Conservation (phyloP, 2,888 invertebrate species). For the Drosophila koepferae region DNA sequence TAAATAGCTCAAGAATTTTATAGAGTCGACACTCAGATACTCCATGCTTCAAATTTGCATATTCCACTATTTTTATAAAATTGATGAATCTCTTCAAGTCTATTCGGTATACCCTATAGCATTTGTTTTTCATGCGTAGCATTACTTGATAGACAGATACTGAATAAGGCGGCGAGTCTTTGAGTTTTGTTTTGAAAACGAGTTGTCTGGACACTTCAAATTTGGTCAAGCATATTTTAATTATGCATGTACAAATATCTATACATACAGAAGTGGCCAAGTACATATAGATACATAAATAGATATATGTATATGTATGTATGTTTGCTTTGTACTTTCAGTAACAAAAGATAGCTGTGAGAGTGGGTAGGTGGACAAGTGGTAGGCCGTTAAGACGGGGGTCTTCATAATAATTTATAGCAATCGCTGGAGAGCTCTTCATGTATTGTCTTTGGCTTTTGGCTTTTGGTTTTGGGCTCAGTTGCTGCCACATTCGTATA, state of each 20-base stretch:
- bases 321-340: conserved; percentile 28
- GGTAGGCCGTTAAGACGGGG: conserved; percentile 52
- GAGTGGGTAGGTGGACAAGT: conserved; percentile 70
- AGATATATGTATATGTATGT: background rate
- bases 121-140: background rate
- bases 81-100: background rate
- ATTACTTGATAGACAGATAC: conserved; percentile 26
- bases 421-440: conserved; percentile 50
- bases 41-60: conserved; percentile 1
- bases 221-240: conserved; percentile 72
- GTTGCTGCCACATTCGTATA: conserved; percentile 32
- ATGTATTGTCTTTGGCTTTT: conserved; percentile 54
- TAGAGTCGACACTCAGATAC: conserved; percentile 23
- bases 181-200: conserved; percentile 68
- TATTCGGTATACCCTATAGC: conserved; percentile 5
- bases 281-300: conserved; percentile 3
- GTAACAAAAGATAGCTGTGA: conserved; percentile 46
- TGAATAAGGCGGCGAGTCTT: conserved; percentile 58
- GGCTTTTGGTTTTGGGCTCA: conserved; percentile 2
- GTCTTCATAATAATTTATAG: conserved; percentile 59
- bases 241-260: conserved; percentile 41
- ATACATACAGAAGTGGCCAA: conserved; percentile 12
- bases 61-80: background rate
- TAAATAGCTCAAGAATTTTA: conserved; percentile 25
- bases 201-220: conserved; percentile 64